Evolutionary conservation across 2,113 vertebrate species (phyloP).

Genomic region (Heloderma charlesbogerti): DNA sequence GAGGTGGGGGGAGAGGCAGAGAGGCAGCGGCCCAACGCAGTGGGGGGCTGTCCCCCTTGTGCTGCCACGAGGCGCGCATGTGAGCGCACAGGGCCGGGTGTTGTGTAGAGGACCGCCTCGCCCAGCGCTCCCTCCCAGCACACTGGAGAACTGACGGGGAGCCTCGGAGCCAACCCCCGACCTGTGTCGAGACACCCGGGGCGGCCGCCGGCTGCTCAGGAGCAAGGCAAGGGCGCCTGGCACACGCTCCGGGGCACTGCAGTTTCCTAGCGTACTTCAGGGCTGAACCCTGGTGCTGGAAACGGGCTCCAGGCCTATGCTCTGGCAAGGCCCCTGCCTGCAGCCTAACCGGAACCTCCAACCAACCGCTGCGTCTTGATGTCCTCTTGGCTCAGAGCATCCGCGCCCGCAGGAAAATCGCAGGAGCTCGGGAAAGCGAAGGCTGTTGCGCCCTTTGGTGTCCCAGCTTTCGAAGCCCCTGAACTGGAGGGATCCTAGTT

Average conservation of each 20-base stretch:
- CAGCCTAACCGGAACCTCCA: neutral
- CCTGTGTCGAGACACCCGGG: neutral
- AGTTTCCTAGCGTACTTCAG: neutral
- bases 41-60: no score
- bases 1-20: neutral
- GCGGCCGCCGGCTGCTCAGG: no score
- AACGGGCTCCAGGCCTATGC: accelerated
- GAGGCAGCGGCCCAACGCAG: neutral
- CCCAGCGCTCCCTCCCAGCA: neutral
- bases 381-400: no score
- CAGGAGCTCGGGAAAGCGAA: no score
- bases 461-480: neutral
- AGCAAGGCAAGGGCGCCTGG: neutral
- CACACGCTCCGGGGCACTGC: neutral
- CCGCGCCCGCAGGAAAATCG: no score
- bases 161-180: neutral
- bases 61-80: no score
- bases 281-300: neutral
- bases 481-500: no score
- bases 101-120: neutral
- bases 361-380: neutral
- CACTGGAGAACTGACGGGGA: neutral
- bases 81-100: neutral
- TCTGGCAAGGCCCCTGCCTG: neutral
- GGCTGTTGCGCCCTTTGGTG: neutral